Evolutionary conservation across 2,888 invertebrate species (phyloP).

Genomic region (Chromoteleia sp.): DNA sequence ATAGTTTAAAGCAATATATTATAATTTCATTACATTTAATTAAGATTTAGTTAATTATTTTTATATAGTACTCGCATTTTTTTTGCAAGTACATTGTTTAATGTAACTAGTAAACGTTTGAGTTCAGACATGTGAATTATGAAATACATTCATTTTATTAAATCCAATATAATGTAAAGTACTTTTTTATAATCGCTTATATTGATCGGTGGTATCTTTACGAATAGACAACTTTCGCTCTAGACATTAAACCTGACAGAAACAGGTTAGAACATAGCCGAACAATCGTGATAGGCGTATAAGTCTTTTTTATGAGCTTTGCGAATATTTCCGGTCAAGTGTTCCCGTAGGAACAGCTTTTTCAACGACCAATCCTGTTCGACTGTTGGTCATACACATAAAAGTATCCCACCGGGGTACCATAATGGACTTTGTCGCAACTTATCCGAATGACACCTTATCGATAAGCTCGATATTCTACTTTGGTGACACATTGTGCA

Average conservation of each 20-base stretch:
- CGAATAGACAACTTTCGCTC: constrained; percentile 37
- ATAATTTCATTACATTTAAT: too few species aligned
- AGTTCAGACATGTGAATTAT: too few species aligned
- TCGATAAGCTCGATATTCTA: constrained; percentile 62
- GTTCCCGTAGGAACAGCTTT: constrained; percentile 79
- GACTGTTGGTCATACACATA: constrained; percentile 74
- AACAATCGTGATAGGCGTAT: constrained; percentile 75
- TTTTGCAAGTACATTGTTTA: too few species aligned
- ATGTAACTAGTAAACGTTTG: too few species aligned
- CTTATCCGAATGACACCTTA: constrained; percentile 72
- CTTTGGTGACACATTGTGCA: constrained; percentile 44
- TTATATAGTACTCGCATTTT: too few species aligned
- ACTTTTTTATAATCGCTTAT: constrained; percentile 17
- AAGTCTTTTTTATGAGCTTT: constrained; percentile 79
- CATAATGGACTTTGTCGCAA: constrained; percentile 76
- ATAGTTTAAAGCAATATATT: too few species aligned
- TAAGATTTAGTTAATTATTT: too few species aligned
- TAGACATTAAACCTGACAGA: constrained; percentile 56
- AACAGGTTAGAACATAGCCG: constrained; percentile 57
- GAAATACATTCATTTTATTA: too few species aligned
- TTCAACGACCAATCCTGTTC: constrained; percentile 77
- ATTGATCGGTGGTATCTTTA: constrained; percentile 53
- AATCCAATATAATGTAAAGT: neutral
- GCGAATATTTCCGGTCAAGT: constrained; percentile 81
- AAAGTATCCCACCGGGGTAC: constrained; percentile 80